Percentiles rank a stretch among this genome's conserved stretches.
These are phyloP conservation scores for Dione juno DNA, from an alignment of 2,888 invertebrate genomes.

Conservation along the genomic window DNA sequence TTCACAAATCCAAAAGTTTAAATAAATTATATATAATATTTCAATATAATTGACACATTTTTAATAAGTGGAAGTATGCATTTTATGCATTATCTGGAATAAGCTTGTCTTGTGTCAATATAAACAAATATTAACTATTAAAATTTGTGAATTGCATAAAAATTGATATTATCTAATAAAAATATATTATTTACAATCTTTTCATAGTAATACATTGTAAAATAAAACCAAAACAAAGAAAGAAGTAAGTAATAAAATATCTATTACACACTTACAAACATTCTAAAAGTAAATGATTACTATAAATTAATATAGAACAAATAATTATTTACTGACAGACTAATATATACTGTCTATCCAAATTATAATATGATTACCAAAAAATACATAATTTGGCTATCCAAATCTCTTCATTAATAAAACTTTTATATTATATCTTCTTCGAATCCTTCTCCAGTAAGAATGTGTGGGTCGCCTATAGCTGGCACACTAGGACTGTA, in stretches of 20 bases:
- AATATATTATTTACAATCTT: too few species aligned
- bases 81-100: not conserved
- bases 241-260: not conserved
- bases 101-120: not conserved
- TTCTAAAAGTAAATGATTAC: not conserved
- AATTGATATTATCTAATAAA: not conserved
- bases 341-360: not conserved
- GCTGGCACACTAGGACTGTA: slow-evolving; percentile 87
- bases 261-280: not conserved
- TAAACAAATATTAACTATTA: not conserved
- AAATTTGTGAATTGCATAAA: not conserved
- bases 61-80: not conserved
- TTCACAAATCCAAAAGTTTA: not conserved
- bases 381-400: slow-evolving; percentile 13
- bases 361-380: not conserved
- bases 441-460: slow-evolving; percentile 39
- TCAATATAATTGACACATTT: not conserved
- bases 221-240: not conserved
- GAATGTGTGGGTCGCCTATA: slow-evolving; percentile 68
- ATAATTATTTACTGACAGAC: not conserved
- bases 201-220: not conserved
- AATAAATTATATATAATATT: not conserved
- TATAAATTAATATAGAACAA: not conserved
- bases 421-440: slow-evolving; percentile 27
- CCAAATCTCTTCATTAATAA: not conserved